Evolutionary conservation across 2,888 invertebrate species (phyloP), one percentile per base, ranked within the genome.

Genomic region (Apantesis nais): DNA sequence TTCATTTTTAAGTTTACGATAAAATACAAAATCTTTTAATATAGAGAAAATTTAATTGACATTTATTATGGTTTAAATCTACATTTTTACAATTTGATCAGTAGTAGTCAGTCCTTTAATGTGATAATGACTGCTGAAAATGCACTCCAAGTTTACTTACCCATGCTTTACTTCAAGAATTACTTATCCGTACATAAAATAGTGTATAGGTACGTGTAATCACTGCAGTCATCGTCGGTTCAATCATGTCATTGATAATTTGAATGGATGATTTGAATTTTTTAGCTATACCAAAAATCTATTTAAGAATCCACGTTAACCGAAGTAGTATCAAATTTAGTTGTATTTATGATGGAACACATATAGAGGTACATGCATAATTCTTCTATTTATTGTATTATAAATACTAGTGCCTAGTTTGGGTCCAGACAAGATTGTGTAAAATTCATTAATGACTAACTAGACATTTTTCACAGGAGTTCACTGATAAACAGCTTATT

Each of bases 41-140:
- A 31, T 19, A 34, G 19, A 58, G n/a, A 44, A 63, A n/a, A n/a
- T n/a, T n/a, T n/a, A n/a, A n/a, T n/a, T n/a, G n/a, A n/a, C n/a
- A n/a, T n/a, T n/a, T n/a, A n/a, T n/a, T n/a, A n/a, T n/a, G n/a
- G n/a, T n/a, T n/a, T 48, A 69, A 31, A 63, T 68, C 22, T 68
- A 58, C 31, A 64, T 64, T 60, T 64, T 60, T 39, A 60, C 25
- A 64, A 12, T 34, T 64, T 60, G 22, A 55, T 34, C 16, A 44
- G 19, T 5, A 0, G 1, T 4, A 16, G 4, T 1, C 44, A 44
- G 44, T 16, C 44, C 4, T n/a, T n/a, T n/a, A n/a, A n/a, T n/a
- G n/a, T n/a, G n/a, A n/a, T n/a, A n/a, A n/a, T n/a, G n/a, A 44
- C 16, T 44, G 16, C 44, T 44, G 16, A 16, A 16, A 5, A 55